phyloP scores from a whole-genome alignment of 2,888 invertebrate species.

The Drosophila pegasa region DNA sequence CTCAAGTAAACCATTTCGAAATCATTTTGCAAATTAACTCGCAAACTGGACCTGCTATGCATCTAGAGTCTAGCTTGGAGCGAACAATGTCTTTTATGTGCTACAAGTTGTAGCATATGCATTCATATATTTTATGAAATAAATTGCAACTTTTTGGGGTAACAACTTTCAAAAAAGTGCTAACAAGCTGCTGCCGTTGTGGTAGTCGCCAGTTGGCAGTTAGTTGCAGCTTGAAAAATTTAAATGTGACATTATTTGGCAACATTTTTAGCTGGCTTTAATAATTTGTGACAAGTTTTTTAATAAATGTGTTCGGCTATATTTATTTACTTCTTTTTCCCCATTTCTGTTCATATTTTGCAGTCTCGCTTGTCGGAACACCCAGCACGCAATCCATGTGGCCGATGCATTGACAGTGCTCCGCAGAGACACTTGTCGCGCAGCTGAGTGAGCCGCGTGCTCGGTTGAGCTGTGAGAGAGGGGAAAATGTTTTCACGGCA shows the following conservation, averaged over 20 bases:
- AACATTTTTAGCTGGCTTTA: slow-evolving; percentile 50
- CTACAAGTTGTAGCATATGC: slow-evolving; percentile 16
- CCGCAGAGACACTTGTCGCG: slow-evolving; percentile 76
- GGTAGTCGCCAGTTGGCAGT: no score
- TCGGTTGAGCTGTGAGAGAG: slow-evolving; percentile 15
- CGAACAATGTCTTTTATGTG: slow-evolving; percentile 50
- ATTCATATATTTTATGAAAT: slow-evolving; percentile 54
- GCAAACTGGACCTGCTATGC: slow-evolving; percentile 25
- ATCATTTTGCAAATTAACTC: slow-evolving; percentile 12
- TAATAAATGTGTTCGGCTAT: slow-evolving; percentile 42
- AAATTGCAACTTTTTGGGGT: slow-evolving; percentile 34
- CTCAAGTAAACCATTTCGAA: slow-evolving; percentile 2
- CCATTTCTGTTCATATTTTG: slow-evolving; percentile 6
- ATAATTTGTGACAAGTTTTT: slow-evolving; percentile 58
- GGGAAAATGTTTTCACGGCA: slow-evolving; percentile 83
- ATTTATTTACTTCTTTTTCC: slow-evolving; percentile 16
- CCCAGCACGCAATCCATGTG: slow-evolving; percentile 62
- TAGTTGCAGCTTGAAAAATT: slow-evolving; percentile 15
- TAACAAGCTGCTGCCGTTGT: slow-evolving; percentile 56
- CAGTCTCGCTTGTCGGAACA: slow-evolving; percentile 49
- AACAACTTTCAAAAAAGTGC: slow-evolving; percentile 64
- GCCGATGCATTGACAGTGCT: slow-evolving; percentile 39
- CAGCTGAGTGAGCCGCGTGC: slow-evolving; percentile 25
- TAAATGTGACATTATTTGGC: slow-evolving; percentile 68
- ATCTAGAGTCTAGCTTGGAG: slow-evolving; percentile 16